Conservation (phyloP, 2,797 vertebrate species). For the Gobionotothen gibberifrons region DNA sequence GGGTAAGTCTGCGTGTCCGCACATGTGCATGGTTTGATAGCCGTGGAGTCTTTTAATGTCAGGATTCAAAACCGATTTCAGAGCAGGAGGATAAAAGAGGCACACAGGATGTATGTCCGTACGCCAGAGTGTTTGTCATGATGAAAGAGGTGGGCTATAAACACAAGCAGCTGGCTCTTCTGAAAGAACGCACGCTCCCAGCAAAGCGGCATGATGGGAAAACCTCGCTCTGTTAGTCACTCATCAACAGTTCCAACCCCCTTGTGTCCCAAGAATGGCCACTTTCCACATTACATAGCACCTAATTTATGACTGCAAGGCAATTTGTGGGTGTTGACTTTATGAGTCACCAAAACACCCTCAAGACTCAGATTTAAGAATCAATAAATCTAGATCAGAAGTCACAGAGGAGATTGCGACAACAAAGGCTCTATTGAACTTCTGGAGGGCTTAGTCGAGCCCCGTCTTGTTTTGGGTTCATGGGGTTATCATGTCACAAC, state of each 20-base stretch:
- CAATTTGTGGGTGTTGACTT: conserved; percentile 36
- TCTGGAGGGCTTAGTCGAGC: conserved; percentile 33
- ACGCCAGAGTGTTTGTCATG: conserved; percentile 29
- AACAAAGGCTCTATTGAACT: conserved; percentile 1
- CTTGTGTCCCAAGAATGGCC: conserved; percentile 33
- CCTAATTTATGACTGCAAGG: conserved; percentile 35
- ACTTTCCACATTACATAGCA: conserved; percentile 49
- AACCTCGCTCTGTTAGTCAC: conserved; percentile 29
- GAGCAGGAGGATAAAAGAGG: conserved; percentile 13
- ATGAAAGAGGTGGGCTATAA: conserved; percentile 62
- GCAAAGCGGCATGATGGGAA: conserved; percentile 40
- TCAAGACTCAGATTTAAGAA: conserved; percentile 30
- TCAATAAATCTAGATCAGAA: conserved; percentile 28
- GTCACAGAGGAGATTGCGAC: not conserved
- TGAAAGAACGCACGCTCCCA: not conserved
- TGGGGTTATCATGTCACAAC: conserved; percentile 52
- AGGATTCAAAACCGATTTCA: conserved; percentile 40
- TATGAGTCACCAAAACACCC: conserved; percentile 38
- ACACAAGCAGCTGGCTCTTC: conserved; percentile 59
- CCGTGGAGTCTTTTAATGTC: conserved; percentile 38
- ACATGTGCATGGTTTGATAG: conserved; percentile 39
- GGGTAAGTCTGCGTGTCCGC: conserved; percentile 24
- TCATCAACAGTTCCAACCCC: conserved; percentile 14
- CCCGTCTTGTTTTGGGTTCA: conserved; percentile 48
- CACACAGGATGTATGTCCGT: conserved; percentile 26